Evolutionary conservation across 2,113 vertebrate genomes (phyloP).

Genomic region (Calypte anna): DNA sequence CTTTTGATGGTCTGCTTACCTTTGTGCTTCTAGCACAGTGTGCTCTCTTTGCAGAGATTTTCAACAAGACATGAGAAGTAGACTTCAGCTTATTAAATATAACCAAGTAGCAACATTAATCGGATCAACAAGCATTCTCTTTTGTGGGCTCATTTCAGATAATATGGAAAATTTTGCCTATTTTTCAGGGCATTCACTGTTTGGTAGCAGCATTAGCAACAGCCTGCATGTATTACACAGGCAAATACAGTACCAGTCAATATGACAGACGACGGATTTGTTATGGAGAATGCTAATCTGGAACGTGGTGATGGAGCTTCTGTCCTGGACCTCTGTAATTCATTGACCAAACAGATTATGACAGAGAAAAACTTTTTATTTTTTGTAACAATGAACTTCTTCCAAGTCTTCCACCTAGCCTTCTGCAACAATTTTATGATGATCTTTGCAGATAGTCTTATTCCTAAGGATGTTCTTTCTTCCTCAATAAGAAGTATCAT

Average conservation of each 20-base stretch:
- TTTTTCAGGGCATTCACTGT: conserved; percentile 83
- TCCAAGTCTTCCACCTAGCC: conserved; percentile 87
- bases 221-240: conserved; percentile 84
- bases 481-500: conserved; percentile 84
- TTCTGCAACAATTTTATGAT: conserved; percentile 92
- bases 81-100: conserved; percentile 84
- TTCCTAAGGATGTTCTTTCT: conserved; percentile 82
- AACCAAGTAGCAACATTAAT: conserved; percentile 84
- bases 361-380: conserved; percentile 83
- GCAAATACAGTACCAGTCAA: conserved; percentile 76
- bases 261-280: conserved; percentile 70
- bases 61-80: conserved; percentile 77
- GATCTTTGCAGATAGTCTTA: conserved; percentile 89
- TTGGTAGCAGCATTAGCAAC: conserved; percentile 76
- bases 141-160: conserved; percentile 83
- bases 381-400: conserved; percentile 91
- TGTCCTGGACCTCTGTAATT: conserved; percentile 76
- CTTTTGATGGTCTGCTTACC: conserved; percentile 84
- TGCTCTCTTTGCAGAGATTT: conserved; percentile 84
- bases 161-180: conserved; percentile 85
- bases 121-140: conserved; percentile 85
- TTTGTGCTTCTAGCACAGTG: conserved; percentile 89
- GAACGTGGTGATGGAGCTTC: neutral
- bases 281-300: neutral
- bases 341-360: conserved; percentile 83